phyloP scores from a whole-genome alignment of 2,797 vertebrate species.

The Tiaroga cobitis region DNA sequence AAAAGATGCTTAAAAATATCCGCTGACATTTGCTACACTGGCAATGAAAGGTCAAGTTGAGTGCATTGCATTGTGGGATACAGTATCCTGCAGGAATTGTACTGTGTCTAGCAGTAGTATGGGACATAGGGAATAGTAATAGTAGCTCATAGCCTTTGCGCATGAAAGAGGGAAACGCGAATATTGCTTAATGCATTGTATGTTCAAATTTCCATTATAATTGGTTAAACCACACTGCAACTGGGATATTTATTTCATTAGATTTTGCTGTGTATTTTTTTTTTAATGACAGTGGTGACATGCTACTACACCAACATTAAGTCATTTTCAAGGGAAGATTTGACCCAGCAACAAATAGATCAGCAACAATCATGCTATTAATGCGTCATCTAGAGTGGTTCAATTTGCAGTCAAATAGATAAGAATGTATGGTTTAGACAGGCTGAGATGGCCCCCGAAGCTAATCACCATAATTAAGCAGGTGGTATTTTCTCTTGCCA shows the following conservation, averaged over 20 bases:
- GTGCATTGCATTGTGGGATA: neutral
- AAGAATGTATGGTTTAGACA: slow-evolving; percentile 59
- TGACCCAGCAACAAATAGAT: slow-evolving; percentile 50
- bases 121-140: neutral
- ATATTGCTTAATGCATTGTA: neutral
- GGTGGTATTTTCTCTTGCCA: slow-evolving; percentile 61
- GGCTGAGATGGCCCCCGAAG: slow-evolving; percentile 45
- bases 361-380: slow-evolving; percentile 51
- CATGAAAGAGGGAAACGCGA: neutral
- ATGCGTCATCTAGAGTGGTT: slow-evolving; percentile 51
- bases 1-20: too few species aligned
- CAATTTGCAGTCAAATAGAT: slow-evolving; percentile 58
- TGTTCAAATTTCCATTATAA: neutral
- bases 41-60: too few species aligned
- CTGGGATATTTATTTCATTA: slow-evolving; percentile 23
- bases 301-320: slow-evolving; percentile 32
- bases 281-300: slow-evolving; percentile 28
- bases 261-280: neutral
- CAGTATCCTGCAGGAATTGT: neutral
- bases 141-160: neutral
- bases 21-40: too few species aligned
- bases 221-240: neutral
- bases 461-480: slow-evolving; percentile 71
- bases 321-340: slow-evolving; percentile 34
- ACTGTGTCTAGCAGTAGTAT: neutral